A percentile compares a stretch with the other conserved stretches of the same genome.
Conservation (phyloP, 2,888 invertebrate species). For the Alloplasta piceator region DNA sequence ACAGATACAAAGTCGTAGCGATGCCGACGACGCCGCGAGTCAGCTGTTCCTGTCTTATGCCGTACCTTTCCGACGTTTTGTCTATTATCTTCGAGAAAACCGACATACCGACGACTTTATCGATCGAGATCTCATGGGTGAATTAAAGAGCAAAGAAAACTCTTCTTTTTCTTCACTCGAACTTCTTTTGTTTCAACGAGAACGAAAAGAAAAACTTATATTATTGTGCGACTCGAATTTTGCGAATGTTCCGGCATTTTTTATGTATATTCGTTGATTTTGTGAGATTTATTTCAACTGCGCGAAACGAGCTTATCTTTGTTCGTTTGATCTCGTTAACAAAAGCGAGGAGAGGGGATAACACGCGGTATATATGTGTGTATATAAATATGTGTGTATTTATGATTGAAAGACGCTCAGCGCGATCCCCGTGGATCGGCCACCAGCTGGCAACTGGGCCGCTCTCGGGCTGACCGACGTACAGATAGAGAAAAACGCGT, state of each 20-base stretch:
- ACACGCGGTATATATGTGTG: neutral
- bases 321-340: slow-evolving; percentile 21
- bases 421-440: slow-evolving; percentile 73
- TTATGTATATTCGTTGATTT: no score
- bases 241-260: no score
- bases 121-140: slow-evolving; percentile 62
- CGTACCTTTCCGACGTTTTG: slow-evolving; percentile 85
- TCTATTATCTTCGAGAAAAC: slow-evolving; percentile 88
- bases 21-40: slow-evolving; percentile 87
- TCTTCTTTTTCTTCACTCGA: no score
- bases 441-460: slow-evolving; percentile 78
- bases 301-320: slow-evolving; percentile 16
- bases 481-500: slow-evolving; percentile 37
- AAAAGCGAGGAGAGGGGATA: slow-evolving; percentile 6
- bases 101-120: slow-evolving; percentile 76
- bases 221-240: no score
- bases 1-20: slow-evolving; percentile 85
- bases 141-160: neutral
- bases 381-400: neutral
- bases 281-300: neutral
- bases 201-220: no score
- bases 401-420: slow-evolving; percentile 12
- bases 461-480: slow-evolving; percentile 46
- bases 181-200: no score
- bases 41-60: slow-evolving; percentile 85